phyloP scores from a whole-genome alignment of 1,140 invertebrate genomes.

The Drosophila virilis region DNA sequence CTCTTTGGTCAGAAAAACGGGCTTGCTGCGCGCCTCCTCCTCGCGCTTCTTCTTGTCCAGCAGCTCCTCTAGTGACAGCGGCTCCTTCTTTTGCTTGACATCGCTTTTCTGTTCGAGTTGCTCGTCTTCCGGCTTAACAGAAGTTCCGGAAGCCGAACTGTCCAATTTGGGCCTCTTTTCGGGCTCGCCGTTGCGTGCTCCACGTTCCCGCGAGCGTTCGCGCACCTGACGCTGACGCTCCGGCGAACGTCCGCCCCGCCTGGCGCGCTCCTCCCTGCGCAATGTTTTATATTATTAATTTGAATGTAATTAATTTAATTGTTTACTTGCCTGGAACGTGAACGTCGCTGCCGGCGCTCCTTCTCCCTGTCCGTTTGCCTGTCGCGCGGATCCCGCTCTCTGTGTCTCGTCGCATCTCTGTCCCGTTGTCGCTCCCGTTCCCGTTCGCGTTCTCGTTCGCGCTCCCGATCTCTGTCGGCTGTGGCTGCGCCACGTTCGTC shows the following conservation, averaged over 20 bases:
- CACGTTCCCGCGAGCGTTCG: slow-evolving; percentile 60
- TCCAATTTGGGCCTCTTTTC: slow-evolving; percentile 64
- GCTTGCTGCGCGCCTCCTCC: slow-evolving; percentile 96
- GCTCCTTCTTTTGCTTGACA: slow-evolving; percentile 89
- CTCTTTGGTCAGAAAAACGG: slow-evolving; percentile 98
- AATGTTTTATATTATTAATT: background rate
- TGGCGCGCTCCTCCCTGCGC: slow-evolving; percentile 59
- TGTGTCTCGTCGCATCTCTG: slow-evolving; percentile 57
- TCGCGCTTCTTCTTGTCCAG: slow-evolving; percentile 98
- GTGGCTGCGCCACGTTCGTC: slow-evolving; percentile 48
- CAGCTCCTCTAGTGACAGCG: slow-evolving; percentile 97
- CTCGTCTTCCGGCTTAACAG: slow-evolving; percentile 65
- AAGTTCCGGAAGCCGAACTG: background rate
- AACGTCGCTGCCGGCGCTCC: slow-evolving; percentile 76
- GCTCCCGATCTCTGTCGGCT: slow-evolving; percentile 46
- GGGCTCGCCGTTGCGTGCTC: slow-evolving; percentile 30
- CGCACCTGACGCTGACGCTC: slow-evolving; percentile 54
- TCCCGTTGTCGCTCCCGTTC: slow-evolving; percentile 47
- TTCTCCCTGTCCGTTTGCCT: slow-evolving; percentile 53
- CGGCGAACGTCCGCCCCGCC: slow-evolving; percentile 79
- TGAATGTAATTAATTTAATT: background rate
- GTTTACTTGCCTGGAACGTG: slow-evolving; percentile 56
- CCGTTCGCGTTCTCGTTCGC: slow-evolving; percentile 72
- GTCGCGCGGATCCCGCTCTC: slow-evolving; percentile 48
- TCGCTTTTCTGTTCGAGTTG: slow-evolving; percentile 48